phyloP scores from a whole-genome alignment of 2,113 vertebrate species.

The Sceloporus tristichus region DNA sequence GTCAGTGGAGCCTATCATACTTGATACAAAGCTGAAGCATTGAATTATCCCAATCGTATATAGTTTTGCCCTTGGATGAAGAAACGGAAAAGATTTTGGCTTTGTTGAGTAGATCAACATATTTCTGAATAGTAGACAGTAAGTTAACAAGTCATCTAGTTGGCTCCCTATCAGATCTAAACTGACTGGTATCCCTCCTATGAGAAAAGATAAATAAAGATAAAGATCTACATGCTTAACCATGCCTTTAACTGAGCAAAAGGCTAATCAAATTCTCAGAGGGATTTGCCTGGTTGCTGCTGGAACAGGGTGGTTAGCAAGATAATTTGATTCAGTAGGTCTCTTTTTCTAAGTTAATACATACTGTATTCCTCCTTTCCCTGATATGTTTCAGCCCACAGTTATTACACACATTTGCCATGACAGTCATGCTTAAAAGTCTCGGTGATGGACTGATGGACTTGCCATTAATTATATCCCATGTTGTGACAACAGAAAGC shows the following conservation, averaged over 20 bases:
- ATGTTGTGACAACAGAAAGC: neutral
- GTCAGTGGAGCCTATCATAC: neutral
- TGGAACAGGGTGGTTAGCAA: neutral
- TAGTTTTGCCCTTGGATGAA: neutral
- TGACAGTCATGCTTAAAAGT: neutral
- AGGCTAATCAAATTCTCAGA: neutral
- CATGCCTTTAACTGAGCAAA: constrained; percentile 5
- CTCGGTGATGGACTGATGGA: neutral
- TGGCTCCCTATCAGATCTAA: neutral
- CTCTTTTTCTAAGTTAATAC: too few species aligned
- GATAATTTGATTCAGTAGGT: neutral
- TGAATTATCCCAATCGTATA: neutral
- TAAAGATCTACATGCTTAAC: constrained; percentile 1
- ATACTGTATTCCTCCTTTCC: neutral
- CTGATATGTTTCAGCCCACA: constrained; percentile 4
- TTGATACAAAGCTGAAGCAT: neutral
- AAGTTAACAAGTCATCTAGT: neutral
- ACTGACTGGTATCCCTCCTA: neutral
- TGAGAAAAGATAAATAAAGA: constrained; percentile 1
- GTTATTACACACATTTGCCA: constrained; percentile 4
- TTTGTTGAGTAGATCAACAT: neutral
- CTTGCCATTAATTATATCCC: neutral
- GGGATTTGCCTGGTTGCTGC: neutral
- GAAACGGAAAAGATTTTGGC: neutral
- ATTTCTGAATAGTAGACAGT: neutral